Evolutionary conservation across 2,113 vertebrate genomes (phyloP), one percentile per base, ranked within the genome.

Genomic region (Daubentonia madagascariensis): DNA sequence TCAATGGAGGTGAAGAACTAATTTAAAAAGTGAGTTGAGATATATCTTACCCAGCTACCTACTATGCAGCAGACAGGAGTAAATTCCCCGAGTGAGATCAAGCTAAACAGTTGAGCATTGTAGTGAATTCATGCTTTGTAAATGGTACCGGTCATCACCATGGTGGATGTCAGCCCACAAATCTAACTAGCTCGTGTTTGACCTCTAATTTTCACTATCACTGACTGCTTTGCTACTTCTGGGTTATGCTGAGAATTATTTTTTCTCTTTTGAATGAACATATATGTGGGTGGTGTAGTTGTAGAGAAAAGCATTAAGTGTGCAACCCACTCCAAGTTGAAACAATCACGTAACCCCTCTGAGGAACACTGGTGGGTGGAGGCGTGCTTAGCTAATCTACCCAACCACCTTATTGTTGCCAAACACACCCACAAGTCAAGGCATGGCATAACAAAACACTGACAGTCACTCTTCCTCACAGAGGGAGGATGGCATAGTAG

Each of bases 401-500:
- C 89, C 87, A 87, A 30, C 50, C 93, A 83, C 73, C 67, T 50
- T 84, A 72, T n/a, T 92, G 73, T 84, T 83, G 63, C 96, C 93
- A 96, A 78, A 96, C 76, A 93, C 57, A 96, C 94, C 93, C 95
- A 97, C 86, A 85, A 76, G 89, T 84, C 89, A 95, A 97, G 95
- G 97, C 89, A 89, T 97, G 95, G 95, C 67, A 57, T 94, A 88
- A 68, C 61, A 52, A 85, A 97, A 90, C 87, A 94, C 95, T 67
- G 91, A 98, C 91, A 95, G 91, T 93, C 95, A 96, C 91, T 97
- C 94, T 84, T 95, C 89, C 95, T 91, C 93, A 96, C 93, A 68
- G 37, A 95, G 85, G 97, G 96, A 98, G 81, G 97, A 96, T 90
- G 96, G 97, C 89, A 98, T 97, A 96, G 98, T 83, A 83, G 97